Evolutionary conservation across 2,113 vertebrate species (phyloP).

Genomic region (Varanus komodoensis): DNA sequence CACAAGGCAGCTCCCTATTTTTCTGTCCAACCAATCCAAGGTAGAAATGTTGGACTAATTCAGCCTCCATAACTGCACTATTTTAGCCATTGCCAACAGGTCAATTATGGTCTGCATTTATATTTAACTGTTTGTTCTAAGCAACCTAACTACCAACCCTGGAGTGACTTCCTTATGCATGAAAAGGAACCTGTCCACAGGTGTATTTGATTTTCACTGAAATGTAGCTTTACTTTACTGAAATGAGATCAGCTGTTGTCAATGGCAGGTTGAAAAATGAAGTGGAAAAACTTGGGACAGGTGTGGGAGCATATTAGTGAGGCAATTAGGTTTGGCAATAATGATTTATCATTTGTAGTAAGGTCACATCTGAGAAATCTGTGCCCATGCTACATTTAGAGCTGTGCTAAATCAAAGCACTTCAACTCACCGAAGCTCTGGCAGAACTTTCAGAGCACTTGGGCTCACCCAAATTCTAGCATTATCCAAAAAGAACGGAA

Average conservation of each 20-base stretch:
- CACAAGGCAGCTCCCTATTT: not conserved
- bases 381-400: conserved; percentile 54
- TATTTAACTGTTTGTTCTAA: not conserved
- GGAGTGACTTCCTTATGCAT: not conserved
- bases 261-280: conserved; percentile 69
- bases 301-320: conserved; percentile 73
- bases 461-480: not conserved
- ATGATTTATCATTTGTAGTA: conserved; percentile 73
- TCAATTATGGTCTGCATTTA: not conserved
- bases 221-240: conserved; percentile 34
- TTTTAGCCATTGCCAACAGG: not conserved
- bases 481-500: not conserved
- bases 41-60: not conserved
- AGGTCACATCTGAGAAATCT: conserved; percentile 69
- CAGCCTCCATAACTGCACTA: too few relatives aligned
- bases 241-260: conserved; percentile 54
- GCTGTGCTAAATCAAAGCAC: conserved; percentile 59
- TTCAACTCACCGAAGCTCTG: conserved; percentile 49
- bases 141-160: not conserved
- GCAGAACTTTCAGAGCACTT: not conserved
- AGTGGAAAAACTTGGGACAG: conserved; percentile 63
- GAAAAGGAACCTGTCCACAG: conserved; percentile 10
- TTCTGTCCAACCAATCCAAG: not conserved
- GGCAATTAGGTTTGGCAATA: conserved; percentile 75
- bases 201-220: conserved; percentile 19